phyloP scores from a whole-genome alignment of 2,113 vertebrate species.

The Myrmecobius fasciatus region DNA sequence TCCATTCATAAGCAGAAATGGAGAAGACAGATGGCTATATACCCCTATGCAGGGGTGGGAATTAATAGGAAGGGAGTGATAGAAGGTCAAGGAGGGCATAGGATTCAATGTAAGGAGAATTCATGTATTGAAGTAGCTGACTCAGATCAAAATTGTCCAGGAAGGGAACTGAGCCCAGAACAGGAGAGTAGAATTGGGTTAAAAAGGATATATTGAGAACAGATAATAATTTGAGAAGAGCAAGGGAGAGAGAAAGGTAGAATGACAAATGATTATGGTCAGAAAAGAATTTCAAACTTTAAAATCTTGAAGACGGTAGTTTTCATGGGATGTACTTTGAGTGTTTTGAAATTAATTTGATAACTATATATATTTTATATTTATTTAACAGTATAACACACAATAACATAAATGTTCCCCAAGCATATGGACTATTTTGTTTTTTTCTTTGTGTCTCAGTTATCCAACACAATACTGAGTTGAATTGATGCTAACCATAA shows the following conservation, averaged over 20 bases:
- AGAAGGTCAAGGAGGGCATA: not conserved
- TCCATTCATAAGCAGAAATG: not conserved
- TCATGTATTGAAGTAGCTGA: not conserved
- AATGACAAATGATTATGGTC: not conserved
- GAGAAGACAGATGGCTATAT: not conserved
- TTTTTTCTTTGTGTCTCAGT: not conserved
- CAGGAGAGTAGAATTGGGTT: not conserved
- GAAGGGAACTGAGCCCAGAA: not conserved
- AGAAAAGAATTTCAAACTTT: not conserved
- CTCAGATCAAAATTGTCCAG: not conserved
- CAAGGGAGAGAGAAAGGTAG: not conserved
- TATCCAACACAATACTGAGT: not conserved
- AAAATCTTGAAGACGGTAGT: not conserved
- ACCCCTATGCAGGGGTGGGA: not conserved
- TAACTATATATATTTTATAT: not conserved
- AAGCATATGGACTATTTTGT: not conserved
- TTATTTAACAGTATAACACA: not conserved
- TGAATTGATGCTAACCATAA: not conserved
- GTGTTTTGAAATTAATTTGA: not conserved
- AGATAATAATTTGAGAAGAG: not conserved
- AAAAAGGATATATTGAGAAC: not conserved
- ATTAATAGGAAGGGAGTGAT: not conserved
- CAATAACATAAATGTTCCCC: not conserved
- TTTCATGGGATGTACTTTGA: not conserved
- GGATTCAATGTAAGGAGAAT: not conserved